Evolutionary conservation across 2,888 invertebrate species (phyloP).

Genomic region (Alitta virens): DNA sequence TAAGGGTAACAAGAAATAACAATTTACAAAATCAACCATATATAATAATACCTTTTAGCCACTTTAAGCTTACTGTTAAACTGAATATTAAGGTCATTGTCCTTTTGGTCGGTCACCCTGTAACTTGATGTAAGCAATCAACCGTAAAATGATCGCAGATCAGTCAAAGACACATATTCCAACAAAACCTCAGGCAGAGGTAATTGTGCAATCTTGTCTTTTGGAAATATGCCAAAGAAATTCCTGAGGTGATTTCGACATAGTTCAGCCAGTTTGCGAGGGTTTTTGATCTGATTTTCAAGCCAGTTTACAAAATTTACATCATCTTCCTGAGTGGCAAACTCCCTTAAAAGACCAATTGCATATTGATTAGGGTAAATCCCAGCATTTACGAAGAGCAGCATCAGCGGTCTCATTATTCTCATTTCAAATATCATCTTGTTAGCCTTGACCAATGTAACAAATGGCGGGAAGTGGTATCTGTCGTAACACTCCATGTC

Average conservation of each 20-base stretch:
- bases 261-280: background rate
- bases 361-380: background rate
- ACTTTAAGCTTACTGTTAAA: no score
- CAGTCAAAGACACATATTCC: background rate
- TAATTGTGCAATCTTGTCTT: background rate
- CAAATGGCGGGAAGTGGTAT: background rate
- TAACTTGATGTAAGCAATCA: no score
- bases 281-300: background rate
- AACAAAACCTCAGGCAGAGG: background rate
- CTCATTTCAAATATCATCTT: background rate
- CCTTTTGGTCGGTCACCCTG: no score
- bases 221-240: background rate
- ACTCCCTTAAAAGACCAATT: background rate
- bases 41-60: no score
- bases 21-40: no score
- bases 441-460: slow-evolving; percentile 2
- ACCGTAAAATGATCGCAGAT: no score
- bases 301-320: background rate
- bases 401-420: background rate
- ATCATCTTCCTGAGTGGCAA: background rate
- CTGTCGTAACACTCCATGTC: slow-evolving; percentile 4
- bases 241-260: background rate
- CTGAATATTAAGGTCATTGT: no score
- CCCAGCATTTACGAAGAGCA: background rate
- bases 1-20: no score